Conservation (phyloP, 2,797 vertebrate species). For the Anguilla marmorata region DNA sequence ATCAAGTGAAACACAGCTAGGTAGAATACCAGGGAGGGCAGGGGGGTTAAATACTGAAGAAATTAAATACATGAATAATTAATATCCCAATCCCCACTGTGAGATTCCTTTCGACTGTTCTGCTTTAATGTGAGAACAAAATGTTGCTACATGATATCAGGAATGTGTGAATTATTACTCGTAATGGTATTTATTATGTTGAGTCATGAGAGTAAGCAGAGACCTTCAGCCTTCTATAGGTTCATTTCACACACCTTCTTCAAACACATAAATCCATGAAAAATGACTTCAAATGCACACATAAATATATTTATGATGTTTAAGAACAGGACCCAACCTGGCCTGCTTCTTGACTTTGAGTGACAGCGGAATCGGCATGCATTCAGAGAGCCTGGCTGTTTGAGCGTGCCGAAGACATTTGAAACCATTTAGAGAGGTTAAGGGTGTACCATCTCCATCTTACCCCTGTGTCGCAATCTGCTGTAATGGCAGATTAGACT, state of each 20-base stretch:
- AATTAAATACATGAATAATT: neutral
- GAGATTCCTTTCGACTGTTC: neutral
- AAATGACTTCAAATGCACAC: conserved; percentile 2
- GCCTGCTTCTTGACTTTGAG: conserved; percentile 22
- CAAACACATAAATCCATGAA: neutral
- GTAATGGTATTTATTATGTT: neutral
- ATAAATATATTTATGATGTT: neutral
- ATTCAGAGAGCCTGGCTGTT: conserved; percentile 40
- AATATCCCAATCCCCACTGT: neutral
- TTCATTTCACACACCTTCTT: neutral
- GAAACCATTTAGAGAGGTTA: conserved; percentile 64
- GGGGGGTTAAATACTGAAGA: neutral
- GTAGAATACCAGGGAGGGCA: neutral
- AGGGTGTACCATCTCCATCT: conserved; percentile 63
- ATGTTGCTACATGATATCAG: neutral
- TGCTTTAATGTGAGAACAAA: neutral
- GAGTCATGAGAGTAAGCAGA: neutral
- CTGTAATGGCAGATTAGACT: conserved; percentile 54
- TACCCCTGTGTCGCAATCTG: conserved; percentile 63
- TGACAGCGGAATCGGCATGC: conserved; percentile 41
- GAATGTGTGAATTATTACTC: neutral
- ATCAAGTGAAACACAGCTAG: neutral
- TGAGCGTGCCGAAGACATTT: conserved; percentile 57
- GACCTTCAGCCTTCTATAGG: neutral
- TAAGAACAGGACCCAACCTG: neutral